Evolutionary conservation across 1,140 invertebrate species (phyloP), one percentile per base, ranked within the genome.

Genomic region (Habropoda laboriosa): DNA sequence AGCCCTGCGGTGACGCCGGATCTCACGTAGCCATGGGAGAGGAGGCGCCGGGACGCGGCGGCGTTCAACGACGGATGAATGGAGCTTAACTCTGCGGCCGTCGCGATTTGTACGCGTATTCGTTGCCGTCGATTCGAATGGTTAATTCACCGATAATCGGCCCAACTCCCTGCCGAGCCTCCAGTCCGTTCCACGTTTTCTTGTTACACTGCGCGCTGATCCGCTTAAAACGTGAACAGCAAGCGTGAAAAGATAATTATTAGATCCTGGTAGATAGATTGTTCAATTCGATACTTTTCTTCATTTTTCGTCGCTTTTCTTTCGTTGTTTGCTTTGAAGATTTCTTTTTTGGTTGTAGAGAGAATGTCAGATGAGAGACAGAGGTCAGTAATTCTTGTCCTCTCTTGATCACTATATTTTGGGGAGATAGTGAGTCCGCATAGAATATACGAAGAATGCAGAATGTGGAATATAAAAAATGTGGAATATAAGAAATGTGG

Each of bases 51-150:
- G 49, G 21, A 38, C 18, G 27, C 27, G 55, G 8, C 61, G 53
- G 63, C 74, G 84, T 45, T 68, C 85, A 74, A 83, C 83, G 84
- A 86, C 79, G 75, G 84, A 86, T 86, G 85, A 86, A 86, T 85
- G 74, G 85, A 66, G 84, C 83, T 86, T 82, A 83, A 86, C 84
- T 86, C 80, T 80, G 85, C 55, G 80, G 81, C 66, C 67, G 68
- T 55, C 21, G 79, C 83, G 83, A 81, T 86, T 86, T 79, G 82
- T 86, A 85, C 74, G 79, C 73, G 63, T 55, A 71, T 68, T 77
- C 84, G 79, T 86, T 85, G 38, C 68, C 79, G 57, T 57, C 70
- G 83, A 86, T 86, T 85, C 78, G 57, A 85, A 85, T 81, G 68
- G 82, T 85, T 85, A 81, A 85, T 85, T 85, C 73, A 51, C 49